A percentile compares a stretch with the other conserved stretches of the same genome.
These are phyloP conservation scores for Limosa lapponica DNA, from an alignment of 2,797 vertebrate species.

Conservation along the genomic window DNA sequence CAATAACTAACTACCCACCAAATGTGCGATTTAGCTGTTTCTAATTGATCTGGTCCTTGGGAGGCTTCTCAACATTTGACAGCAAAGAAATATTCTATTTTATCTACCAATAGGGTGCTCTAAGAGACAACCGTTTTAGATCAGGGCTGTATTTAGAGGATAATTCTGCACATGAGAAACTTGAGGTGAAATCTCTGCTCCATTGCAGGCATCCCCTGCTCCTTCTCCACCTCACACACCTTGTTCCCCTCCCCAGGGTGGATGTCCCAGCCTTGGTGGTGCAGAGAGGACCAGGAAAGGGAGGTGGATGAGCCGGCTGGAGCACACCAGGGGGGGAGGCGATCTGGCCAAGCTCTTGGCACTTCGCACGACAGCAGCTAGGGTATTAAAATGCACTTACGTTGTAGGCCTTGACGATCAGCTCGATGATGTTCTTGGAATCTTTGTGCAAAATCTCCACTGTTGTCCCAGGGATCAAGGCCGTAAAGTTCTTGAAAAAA, in stretches of 20 bases:
- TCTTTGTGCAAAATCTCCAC: constrained; percentile 96
- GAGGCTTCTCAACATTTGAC: background rate
- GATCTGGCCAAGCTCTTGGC: background rate
- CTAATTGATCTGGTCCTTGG: background rate
- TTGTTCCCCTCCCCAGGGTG: background rate
- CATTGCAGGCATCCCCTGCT: background rate
- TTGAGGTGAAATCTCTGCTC: background rate
- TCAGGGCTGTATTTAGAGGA: background rate
- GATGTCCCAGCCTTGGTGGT: background rate
- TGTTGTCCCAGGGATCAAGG: constrained; percentile 94
- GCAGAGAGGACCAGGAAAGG: background rate
- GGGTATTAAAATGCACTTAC: constrained; percentile 79
- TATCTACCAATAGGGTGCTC: background rate
- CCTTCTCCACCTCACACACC: background rate
- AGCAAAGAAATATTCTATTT: background rate
- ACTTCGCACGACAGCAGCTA: background rate
- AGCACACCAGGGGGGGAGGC: rapidly evolving
- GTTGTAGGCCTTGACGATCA: constrained; percentile 93
- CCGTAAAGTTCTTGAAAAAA: constrained; percentile 88
- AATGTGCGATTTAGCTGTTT: background rate
- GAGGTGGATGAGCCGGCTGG: background rate
- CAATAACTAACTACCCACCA: background rate
- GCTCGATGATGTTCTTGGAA: constrained; percentile 97
- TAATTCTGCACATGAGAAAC: background rate
- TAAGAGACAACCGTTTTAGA: background rate